Evolutionary conservation across 2,797 vertebrate species (phyloP), one percentile per base, ranked within the genome.

Genomic region (Sternotherus odoratus): DNA sequence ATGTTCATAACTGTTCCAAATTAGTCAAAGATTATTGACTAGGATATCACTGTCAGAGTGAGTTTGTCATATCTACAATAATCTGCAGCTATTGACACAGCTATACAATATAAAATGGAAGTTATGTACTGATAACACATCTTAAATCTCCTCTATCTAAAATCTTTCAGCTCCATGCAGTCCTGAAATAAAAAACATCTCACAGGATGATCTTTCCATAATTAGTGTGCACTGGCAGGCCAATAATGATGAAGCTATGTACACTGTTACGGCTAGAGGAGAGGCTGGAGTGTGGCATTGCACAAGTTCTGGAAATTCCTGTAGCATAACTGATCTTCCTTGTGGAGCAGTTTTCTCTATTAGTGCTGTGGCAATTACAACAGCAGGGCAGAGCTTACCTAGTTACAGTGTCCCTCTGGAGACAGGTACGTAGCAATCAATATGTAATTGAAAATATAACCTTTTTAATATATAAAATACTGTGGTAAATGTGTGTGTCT

Each of bases 261-360:
- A 99, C 91, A 97, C 97, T 0, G 98, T 98, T 91, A 98, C 97
- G 16, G 98, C 97, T 72, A 96, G 87, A 93, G 98, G 93, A 2
- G 89, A 95, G 9, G 96, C 86, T 3, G 96, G 97, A 51, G 74
- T 56, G 11, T 94, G 94, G 94, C 95, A 77, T n/a, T 99, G 99
- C 96, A 97, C 96, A 77, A 98, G 98, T 89, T 57, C 54, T 0
- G 97, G 97, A 26, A 97, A 90, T 88, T 97, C 94, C 56, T 98
- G 98, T 43, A 53, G 97, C 83, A 75, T 99, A 87, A 72, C 60
- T 2, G 95, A 97, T 92, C 97, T 99, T 82, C 98, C 98, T 63
- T 99, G 99, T 36, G 99, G 99, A 90, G 98, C 98, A 17, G 51
- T 91, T 77, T 99, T 98, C 85, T 98, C 98, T 4, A 92, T 99